Base-by-base conservation (phyloP, 2,888 invertebrate species). In the Parapristionchus giblindavisi region DNA sequence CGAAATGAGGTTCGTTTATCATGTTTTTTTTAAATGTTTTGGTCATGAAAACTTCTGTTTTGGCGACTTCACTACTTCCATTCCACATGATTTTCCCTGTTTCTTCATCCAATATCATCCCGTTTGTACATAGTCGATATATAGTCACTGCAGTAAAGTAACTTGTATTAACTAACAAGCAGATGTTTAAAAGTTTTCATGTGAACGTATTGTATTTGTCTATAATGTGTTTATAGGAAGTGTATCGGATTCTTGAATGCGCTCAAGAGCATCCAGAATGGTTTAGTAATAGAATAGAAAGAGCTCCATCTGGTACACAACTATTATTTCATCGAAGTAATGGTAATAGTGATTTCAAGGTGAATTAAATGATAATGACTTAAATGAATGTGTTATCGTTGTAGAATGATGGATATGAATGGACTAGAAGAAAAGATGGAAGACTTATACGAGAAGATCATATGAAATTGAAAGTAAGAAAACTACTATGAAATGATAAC, bases 401-500 rank as follows among this genome's bases (percentile, higher is more conserved):
- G 34, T 68, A 68, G 68, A 52, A 48, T 68, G 68, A 68, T 71
- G 77, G 77, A 1, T 83, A 80, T 56, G 74, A 77, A 27, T 98
- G 98, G 97, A 97, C 97, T 91, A 96, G 96, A 88, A 91, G 98
- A 83, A 96, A 96, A 90, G 97, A 97, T 89, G 97, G 97, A 32
- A 96, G 96, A 90, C 96, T 96, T 79, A 96, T 96, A 76, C 91
- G 98, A 85, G 98, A 98, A 90, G 98, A 98, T 91, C 98, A 98
- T 90, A 97, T 98, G 97, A 97, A 73, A 51, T 43, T 73, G 34
- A 73, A 73, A 43, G 51, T 48, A 63, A n/a, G 24, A 17, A 21
- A 24, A 14, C 27, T 58, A 8, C 24, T n/a, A 27, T 17, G 58
- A 11, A 21, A 21, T 48, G 17, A 21, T 14, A 11, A 48, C 14